These are phyloP conservation scores for Drosophila athabasca DNA, from an alignment of 1,140 invertebrate species.

Conservation along the genomic window DNA sequence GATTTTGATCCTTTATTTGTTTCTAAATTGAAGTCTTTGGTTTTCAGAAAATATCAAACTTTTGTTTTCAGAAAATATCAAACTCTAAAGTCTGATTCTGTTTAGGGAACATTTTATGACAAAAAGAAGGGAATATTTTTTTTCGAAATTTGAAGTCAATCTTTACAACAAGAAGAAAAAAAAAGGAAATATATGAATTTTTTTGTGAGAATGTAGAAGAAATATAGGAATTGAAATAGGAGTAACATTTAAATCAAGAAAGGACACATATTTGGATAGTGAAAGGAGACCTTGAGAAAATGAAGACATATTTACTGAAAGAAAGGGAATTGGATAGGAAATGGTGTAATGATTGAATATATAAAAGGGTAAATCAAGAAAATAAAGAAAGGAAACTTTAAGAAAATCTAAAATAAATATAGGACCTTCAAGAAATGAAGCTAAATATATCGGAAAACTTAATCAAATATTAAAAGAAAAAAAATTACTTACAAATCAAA, in stretches of 20 bases:
- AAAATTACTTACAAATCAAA: not conserved
- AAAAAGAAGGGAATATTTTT: conserved; percentile 19
- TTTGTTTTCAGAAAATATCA: conserved; percentile 20
- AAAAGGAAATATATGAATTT: too few species aligned
- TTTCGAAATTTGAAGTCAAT: conserved; percentile 20
- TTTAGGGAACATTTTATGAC: conserved; percentile 60
- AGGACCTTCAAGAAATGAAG: too few species aligned
- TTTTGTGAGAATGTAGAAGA: too few species aligned
- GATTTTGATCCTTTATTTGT: conserved; percentile 15
- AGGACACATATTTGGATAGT: too few species aligned
- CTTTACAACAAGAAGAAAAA: conserved; percentile 4
- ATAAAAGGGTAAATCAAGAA: too few species aligned
- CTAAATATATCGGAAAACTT: not conserved
- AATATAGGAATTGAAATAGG: not conserved
- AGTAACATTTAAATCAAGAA: not conserved
- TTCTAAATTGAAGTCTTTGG: conserved; percentile 3
- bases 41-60: conserved; percentile 30
- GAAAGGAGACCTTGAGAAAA: not conserved
- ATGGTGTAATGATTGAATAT: too few species aligned
- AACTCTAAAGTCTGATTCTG: conserved; percentile 70
- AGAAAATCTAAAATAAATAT: not conserved
- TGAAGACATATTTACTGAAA: too few species aligned
- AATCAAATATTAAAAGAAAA: not conserved
- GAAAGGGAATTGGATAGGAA: not conserved
- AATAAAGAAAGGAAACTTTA: not conserved